Evolutionary conservation across 2,113 vertebrate species (phyloP).

Genomic region (Eupsittula cactorum): DNA sequence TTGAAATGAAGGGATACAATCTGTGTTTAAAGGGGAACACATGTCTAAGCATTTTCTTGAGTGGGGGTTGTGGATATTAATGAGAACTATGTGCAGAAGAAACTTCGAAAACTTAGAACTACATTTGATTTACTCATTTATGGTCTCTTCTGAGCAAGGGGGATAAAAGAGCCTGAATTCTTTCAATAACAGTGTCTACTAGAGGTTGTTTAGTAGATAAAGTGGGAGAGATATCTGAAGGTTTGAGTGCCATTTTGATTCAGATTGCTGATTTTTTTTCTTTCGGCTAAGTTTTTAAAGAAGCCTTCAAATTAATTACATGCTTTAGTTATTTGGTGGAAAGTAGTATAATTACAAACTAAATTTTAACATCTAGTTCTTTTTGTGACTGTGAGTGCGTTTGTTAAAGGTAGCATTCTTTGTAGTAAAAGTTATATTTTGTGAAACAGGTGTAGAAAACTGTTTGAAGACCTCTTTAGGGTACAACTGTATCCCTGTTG

Average conservation of each 20-base stretch:
- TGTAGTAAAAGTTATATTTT: not conserved
- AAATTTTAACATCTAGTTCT: not conserved
- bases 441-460: not conserved
- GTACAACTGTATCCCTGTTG: too few species aligned
- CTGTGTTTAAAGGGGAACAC: not conserved
- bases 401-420: not conserved
- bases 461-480: not conserved
- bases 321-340: not conserved
- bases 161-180: not conserved
- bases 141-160: not conserved
- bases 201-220: not conserved
- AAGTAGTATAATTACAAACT: not conserved
- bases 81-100: not conserved
- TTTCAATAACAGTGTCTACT: not conserved
- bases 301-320: not conserved
- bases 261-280: not conserved
- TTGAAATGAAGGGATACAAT: not conserved
- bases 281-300: not conserved
- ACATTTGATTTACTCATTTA: not conserved
- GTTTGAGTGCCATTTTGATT: not conserved
- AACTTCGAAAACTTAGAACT: not conserved
- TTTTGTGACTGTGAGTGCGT: not conserved
- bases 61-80: not conserved
- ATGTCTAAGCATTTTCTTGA: not conserved
- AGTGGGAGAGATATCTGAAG: not conserved